Percentiles rank a stretch among this genome's conserved stretches.
Evolutionary conservation across 2,113 vertebrate species (phyloP).

Genomic region (Alouatta palliata): DNA sequence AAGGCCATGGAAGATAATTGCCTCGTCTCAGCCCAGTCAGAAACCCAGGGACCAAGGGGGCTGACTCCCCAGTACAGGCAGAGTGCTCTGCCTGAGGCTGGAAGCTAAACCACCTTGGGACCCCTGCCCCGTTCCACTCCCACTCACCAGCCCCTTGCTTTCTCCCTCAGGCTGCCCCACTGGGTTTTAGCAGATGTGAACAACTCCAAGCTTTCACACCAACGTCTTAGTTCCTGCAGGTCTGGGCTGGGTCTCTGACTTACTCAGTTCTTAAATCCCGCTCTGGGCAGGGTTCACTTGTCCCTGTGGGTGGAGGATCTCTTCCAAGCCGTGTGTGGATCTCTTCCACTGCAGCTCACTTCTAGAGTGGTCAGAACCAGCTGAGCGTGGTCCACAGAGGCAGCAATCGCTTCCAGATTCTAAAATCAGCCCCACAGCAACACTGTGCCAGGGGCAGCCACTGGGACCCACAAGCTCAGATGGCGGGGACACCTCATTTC

Average conservation of each 20-base stretch:
- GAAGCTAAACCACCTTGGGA: background rate
- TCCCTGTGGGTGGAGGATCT: too few species aligned
- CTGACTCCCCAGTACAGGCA: background rate
- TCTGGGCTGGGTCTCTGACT: background rate
- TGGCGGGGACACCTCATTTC: background rate
- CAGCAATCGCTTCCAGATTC: too few species aligned
- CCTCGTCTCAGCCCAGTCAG: background rate
- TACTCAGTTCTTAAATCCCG: background rate
- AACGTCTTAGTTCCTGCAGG: background rate
- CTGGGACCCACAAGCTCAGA: background rate
- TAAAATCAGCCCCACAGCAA: background rate
- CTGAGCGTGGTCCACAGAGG: background rate
- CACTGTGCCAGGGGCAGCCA: background rate
- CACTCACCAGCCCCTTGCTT: rapidly evolving
- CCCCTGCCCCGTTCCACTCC: rapidly evolving
- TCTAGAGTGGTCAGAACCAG: background rate
- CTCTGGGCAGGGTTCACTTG: background rate
- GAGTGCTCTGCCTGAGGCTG: background rate
- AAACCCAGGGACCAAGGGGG: background rate
- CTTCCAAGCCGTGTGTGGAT: rapidly evolving
- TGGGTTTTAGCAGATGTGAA: background rate
- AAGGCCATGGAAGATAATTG: background rate
- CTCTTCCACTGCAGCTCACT: background rate
- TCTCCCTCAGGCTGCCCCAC: background rate
- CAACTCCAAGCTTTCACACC: background rate